Percentiles rank a stretch among this genome's conserved stretches.
Evolutionary conservation across 2,113 vertebrate species (phyloP).

Genomic region (Heterotis niloticus): DNA sequence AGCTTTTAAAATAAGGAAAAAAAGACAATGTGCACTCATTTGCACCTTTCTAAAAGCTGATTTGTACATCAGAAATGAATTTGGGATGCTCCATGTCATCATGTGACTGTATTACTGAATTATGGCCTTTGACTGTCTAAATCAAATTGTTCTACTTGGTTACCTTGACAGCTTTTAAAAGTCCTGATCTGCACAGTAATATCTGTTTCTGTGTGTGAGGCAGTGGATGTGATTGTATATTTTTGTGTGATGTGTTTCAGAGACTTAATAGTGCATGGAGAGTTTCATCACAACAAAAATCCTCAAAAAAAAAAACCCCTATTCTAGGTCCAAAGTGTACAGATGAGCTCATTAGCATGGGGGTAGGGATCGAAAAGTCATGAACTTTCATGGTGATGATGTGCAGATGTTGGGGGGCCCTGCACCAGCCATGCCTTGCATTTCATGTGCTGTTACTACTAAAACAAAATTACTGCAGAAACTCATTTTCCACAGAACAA

Average conservation of each 20-base stretch:
- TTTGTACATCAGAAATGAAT: no score
- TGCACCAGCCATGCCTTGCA: not conserved
- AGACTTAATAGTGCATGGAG: slow-evolving; percentile 11
- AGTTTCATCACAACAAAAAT: slow-evolving; percentile 24
- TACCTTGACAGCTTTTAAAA: no score
- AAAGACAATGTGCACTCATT: no score
- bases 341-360: slow-evolving; percentile 6
- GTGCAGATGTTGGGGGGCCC: not conserved
- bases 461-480: no score
- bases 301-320: slow-evolving; percentile 25
- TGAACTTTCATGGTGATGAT: slow-evolving; percentile 3
- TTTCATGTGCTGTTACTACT: not conserved
- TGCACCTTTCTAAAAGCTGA: no score
- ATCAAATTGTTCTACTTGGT: no score
- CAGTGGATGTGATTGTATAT: not conserved
- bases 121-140: no score
- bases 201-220: not conserved
- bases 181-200: not conserved
- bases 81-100: no score
- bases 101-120: no score
- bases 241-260: not conserved
- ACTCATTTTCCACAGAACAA: no score
- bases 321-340: not conserved
- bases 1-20: no score
- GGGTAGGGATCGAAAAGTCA: not conserved